Percentiles rank a stretch among this genome's conserved stretches.
Conservation (phyloP, 2,113 vertebrate genomes). For the Hepsetus odoe region DNA sequence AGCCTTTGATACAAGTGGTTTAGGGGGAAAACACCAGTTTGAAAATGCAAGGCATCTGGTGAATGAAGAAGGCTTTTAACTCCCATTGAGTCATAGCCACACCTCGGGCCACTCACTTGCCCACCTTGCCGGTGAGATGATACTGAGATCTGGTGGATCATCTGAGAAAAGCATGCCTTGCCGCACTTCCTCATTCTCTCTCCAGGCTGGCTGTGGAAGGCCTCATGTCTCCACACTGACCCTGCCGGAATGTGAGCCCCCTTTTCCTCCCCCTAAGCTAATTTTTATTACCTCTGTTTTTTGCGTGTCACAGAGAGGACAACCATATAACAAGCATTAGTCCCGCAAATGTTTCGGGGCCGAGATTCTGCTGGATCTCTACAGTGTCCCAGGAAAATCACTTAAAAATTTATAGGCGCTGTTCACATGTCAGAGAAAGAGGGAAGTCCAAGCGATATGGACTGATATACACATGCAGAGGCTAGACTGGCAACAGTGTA, state of each 20-base stretch:
- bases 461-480: constrained; percentile 42
- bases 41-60: constrained; percentile 18
- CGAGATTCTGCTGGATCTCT: constrained; percentile 30
- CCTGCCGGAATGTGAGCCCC: constrained; percentile 44
- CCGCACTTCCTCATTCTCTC: background rate
- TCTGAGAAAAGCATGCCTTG: constrained; percentile 8
- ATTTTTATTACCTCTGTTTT: constrained; percentile 37
- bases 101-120: background rate
- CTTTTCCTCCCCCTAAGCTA: constrained; percentile 9
- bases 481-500: constrained; percentile 5
- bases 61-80: constrained; percentile 35
- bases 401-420: constrained; percentile 48
- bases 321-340: constrained; percentile 35
- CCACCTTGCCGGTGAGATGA: constrained; percentile 4
- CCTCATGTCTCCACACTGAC: constrained; percentile 39
- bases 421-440: constrained; percentile 40
- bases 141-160: constrained; percentile 23
- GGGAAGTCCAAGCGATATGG: constrained; percentile 28
- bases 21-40: constrained; percentile 12
- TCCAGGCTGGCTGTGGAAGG: background rate
- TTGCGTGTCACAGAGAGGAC: constrained; percentile 37
- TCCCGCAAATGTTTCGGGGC: constrained; percentile 19
- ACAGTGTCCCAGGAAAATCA: constrained; percentile 51
- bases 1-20: constrained; percentile 32
- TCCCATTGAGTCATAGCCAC: constrained; percentile 13